A percentile compares a stretch with the other conserved stretches of the same genome.
Conservation (phyloP, 1,140 invertebrate species). For the Diabrotica virgifera region DNA sequence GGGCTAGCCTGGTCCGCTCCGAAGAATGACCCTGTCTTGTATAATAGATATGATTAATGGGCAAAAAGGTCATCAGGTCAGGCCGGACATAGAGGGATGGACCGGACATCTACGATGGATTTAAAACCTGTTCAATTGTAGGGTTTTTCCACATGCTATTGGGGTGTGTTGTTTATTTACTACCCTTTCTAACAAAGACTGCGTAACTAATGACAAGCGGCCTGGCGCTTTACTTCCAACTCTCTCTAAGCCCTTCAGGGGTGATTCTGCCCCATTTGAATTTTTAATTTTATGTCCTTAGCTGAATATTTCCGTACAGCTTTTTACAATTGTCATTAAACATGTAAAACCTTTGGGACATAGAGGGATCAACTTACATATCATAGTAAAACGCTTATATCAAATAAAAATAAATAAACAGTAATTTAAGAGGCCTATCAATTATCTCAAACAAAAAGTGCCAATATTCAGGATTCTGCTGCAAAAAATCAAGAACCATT, state of each 20-base stretch:
- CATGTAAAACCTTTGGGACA: no score
- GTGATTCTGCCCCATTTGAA: not conserved
- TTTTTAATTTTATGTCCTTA: not conserved
- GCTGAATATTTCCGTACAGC: no score
- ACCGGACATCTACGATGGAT: conserved; percentile 27
- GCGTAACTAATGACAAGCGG: conserved; percentile 35
- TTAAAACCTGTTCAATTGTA: conserved; percentile 38
- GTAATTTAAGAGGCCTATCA: no score
- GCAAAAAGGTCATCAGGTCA: conserved; percentile 39
- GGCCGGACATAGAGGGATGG: conserved; percentile 41
- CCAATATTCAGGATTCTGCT: no score
- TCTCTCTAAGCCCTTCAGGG: not conserved
- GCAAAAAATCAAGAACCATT: no score
- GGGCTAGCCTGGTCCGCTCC: not conserved
- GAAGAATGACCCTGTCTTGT: conserved; percentile 33
- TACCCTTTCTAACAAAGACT: conserved; percentile 35
- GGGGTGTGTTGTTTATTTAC: conserved; percentile 42
- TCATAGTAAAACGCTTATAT: no score
- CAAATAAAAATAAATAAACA: no score
- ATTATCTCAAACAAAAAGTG: no score
- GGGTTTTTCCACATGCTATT: conserved; percentile 31
- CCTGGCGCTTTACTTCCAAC: conserved; percentile 6
- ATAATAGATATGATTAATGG: conserved; percentile 47
- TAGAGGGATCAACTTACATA: no score
- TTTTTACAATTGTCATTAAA: no score